Evolutionary conservation across 2,113 vertebrate genomes (phyloP).

Genomic region (Gallinago paraguaiae): DNA sequence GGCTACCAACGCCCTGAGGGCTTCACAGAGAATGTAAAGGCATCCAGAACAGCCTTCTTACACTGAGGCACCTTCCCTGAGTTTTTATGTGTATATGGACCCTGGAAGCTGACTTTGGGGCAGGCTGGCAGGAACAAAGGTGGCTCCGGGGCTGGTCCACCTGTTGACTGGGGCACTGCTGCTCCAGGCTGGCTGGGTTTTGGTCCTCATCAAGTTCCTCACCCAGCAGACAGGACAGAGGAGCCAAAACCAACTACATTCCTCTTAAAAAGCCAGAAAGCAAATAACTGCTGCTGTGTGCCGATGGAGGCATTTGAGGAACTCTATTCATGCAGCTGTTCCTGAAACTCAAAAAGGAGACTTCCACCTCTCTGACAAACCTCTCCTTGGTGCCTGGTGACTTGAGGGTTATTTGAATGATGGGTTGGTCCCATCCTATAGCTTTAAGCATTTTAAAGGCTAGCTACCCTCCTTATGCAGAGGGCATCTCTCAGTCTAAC

Average conservation of each 20-base stretch:
- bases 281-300: not conserved
- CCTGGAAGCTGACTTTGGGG: not conserved
- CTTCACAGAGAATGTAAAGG: not conserved
- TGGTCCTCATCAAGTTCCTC: not conserved
- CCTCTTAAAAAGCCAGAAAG: slow-evolving; percentile 3
- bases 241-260: slow-evolving; percentile 37
- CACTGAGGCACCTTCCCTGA: not conserved
- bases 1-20: not conserved
- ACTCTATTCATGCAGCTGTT: not conserved
- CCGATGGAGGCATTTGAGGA: not conserved
- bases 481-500: not conserved
- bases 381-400: not conserved
- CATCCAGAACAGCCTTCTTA: not conserved
- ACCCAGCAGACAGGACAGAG: not conserved
- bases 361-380: not conserved
- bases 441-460: not conserved
- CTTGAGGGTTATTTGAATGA: not conserved
- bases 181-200: not conserved
- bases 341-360: not conserved
- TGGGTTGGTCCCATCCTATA: not conserved
- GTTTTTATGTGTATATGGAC: not conserved
- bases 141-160: not conserved
- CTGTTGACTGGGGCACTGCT: not conserved
- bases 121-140: not conserved
- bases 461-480: not conserved